Base-by-base conservation (phyloP, 1,140 invertebrate genomes). In the Solenopsis invicta region DNA sequence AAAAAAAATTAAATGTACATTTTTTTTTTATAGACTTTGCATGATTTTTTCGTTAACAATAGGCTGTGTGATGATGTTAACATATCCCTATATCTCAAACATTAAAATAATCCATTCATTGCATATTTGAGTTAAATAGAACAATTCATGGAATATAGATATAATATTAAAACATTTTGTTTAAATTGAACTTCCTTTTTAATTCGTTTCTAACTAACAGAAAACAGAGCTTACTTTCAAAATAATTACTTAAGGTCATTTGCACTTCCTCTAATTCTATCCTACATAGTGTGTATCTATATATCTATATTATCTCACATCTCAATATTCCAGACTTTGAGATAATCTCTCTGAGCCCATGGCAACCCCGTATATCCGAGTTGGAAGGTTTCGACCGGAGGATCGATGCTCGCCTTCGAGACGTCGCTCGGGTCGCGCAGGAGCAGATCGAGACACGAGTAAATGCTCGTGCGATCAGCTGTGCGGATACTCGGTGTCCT, bases 381-480 rank as follows among this genome's bases (percentile, higher is more conserved):
- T 72, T 24, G 24, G 18, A 62, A 61, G 41, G 41, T 61, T 82
- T 82, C 52, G 69, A 84, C 54, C 29, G 69, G 9, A 61, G 69
- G 56, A 84, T 84, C 80, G 80, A 84, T 84, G 80, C 13, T 81
- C 13, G 77, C 34, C 21, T 69, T 61, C 69, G 80, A 74, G 41
- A 84, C 13, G 48, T 80, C 29, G 29, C 29, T 29, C 8, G 67
- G 13, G 67, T 48, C 80, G 80, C 80, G 80, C 80, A 84, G 80
- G 54, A 84, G 80, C 80, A 84, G 69, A 45, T 75, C 80, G 69
- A 37, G 50, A 71, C 78, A 56, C 50, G 62, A 78, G 37, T 59
- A 45, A 21, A 84, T 18, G 66, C 21, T 61, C 62, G 52, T 81
- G 64, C 76, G 85, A 87, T 87, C 85, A 87, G 85, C 85, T 87